These are phyloP conservation scores for Pangasius mekongensis DNA, from an alignment of 2,797 vertebrate species.

Conservation along the genomic window DNA sequence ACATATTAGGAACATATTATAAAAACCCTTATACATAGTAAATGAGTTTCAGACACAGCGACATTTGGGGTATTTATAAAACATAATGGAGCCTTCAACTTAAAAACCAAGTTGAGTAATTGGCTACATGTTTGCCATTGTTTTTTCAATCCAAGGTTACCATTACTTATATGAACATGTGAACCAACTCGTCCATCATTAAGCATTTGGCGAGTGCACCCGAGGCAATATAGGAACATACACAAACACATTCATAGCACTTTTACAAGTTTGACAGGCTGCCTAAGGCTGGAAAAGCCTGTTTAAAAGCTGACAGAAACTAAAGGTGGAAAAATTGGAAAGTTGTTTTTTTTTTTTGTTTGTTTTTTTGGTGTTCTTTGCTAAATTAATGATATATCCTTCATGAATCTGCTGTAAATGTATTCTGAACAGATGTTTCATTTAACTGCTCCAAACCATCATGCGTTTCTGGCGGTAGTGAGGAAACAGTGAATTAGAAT, in stretches of 20 bases:
- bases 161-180: conserved; percentile 7
- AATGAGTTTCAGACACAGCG: background rate
- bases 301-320: background rate
- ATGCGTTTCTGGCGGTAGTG: background rate
- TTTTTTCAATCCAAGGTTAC: background rate
- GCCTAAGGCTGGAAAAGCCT: conserved; percentile 9
- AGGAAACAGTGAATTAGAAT: background rate
- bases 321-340: background rate
- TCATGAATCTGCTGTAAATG: background rate
- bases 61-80: background rate
- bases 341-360: background rate
- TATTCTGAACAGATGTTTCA: conserved; percentile 9
- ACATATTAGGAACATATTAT: background rate
- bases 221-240: background rate
- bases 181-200: conserved; percentile 19
- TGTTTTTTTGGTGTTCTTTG: background rate
- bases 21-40: background rate
- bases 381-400: background rate
- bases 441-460: background rate
- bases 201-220: conserved; percentile 9
- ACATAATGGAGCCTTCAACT: background rate
- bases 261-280: conserved; percentile 16
- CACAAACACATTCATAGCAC: conserved; percentile 23
- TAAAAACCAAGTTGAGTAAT: background rate
- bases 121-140: background rate